Conservation (phyloP, 2,888 invertebrate genomes). For the Meliscaeva auricollis region DNA sequence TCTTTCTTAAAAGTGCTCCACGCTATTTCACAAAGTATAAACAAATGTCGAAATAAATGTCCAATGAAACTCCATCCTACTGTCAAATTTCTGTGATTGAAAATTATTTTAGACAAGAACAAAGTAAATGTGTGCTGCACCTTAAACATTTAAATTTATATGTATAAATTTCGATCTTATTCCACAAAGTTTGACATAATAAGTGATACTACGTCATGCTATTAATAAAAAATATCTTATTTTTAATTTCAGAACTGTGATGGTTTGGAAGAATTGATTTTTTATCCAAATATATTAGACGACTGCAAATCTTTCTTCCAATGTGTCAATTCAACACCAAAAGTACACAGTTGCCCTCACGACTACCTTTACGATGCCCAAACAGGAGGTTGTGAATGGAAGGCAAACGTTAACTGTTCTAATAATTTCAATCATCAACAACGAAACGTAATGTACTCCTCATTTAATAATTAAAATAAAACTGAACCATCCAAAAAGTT, state of each 20-base stretch:
- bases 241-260: constrained; percentile 73
- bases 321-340: constrained; percentile 76
- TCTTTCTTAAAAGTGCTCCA: no score
- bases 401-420: constrained; percentile 59
- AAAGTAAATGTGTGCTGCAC: no score
- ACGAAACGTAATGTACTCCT: constrained; percentile 1
- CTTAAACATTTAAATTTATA: no score
- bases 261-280: constrained; percentile 66
- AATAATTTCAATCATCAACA: constrained; percentile 1
- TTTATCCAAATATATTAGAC: constrained; percentile 78
- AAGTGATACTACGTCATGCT: no score
- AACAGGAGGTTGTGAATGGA: constrained; percentile 75
- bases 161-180: not conserved
- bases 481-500: no score
- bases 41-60: no score
- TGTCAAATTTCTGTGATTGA: no score
- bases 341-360: constrained; percentile 77
- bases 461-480: not conserved
- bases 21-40: no score
- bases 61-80: no score
- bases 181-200: not conserved
- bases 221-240: no score
- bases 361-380: constrained; percentile 76
- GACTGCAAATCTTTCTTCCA: constrained; percentile 79
- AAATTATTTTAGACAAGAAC: no score